Evolutionary conservation across 1,140 invertebrate genomes (phyloP).

Genomic region (Eriosoma lanigerum): DNA sequence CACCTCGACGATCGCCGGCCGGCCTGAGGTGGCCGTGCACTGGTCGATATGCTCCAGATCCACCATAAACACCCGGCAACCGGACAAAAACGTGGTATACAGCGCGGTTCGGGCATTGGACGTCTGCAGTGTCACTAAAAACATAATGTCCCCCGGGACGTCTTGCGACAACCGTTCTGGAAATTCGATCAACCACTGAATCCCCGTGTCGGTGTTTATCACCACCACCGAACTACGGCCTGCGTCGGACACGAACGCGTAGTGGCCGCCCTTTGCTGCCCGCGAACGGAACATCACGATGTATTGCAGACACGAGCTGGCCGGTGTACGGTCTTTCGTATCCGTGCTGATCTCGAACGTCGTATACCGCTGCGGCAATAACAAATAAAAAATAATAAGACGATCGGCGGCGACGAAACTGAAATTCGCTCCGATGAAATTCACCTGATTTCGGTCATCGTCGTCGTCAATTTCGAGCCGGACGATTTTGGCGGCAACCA

Average conservation of each 20-base stretch:
- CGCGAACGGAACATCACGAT: background rate
- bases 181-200: background rate
- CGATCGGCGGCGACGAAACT: background rate
- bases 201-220: background rate
- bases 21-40: background rate
- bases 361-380: background rate
- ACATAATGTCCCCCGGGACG: background rate
- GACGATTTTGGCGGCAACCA: constrained; percentile 64
- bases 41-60: constrained; percentile 57
- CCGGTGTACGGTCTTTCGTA: no score
- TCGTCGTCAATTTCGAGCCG: constrained; percentile 60
- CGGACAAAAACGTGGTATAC: constrained; percentile 65
- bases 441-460: background rate
- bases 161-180: background rate
- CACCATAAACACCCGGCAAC: constrained; percentile 62
- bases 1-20: constrained; percentile 24
- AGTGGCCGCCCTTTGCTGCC: background rate
- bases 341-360: background rate
- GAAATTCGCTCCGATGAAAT: background rate
- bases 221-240: background rate
- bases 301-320: constrained; percentile 7
- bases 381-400: background rate
- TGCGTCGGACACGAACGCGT: constrained; percentile 16
- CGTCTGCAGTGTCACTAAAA: constrained; percentile 29
- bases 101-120: constrained; percentile 57